These are phyloP conservation scores for Lordiphosa clarofinis DNA, from an alignment of 1,140 invertebrate species.

Conservation along the genomic window DNA sequence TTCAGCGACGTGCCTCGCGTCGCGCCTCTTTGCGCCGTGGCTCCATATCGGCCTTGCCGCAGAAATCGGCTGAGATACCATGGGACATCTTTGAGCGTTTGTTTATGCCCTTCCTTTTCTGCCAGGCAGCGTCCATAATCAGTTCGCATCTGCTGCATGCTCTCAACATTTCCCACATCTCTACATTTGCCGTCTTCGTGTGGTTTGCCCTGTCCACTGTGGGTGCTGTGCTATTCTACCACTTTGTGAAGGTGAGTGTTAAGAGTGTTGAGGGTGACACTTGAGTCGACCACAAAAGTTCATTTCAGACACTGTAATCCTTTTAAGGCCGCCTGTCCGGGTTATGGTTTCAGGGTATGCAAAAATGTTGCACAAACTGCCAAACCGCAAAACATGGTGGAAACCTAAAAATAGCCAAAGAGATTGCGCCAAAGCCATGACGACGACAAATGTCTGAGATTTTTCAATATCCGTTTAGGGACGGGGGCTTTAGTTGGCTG, in stretches of 20 bases:
- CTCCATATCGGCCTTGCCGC: slow-evolving; percentile 72
- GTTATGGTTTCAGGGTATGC: slow-evolving; percentile 34
- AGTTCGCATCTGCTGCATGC: slow-evolving; percentile 85
- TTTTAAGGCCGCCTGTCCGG: slow-evolving; percentile 48
- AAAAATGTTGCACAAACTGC: slow-evolving; percentile 41
- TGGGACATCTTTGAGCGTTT: slow-evolving; percentile 90
- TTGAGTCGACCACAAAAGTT: slow-evolving; percentile 35
- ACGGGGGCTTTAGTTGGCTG: slow-evolving; percentile 42
- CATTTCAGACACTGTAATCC: slow-evolving; percentile 60
- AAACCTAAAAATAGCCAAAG: slow-evolving; percentile 66
- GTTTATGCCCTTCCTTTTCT: slow-evolving; percentile 87
- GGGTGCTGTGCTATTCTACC: slow-evolving; percentile 88
- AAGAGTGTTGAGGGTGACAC: slow-evolving; percentile 3
- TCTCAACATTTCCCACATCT: slow-evolving; percentile 86
- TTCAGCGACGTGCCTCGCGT: slow-evolving; percentile 70
- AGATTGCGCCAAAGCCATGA: slow-evolving; percentile 3
- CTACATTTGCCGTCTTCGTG: slow-evolving; percentile 87
- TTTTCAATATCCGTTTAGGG: slow-evolving; percentile 21
- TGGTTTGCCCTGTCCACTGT: slow-evolving; percentile 86
- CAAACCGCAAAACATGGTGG: slow-evolving; percentile 62
- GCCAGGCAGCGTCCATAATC: slow-evolving; percentile 87
- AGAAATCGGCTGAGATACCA: slow-evolving; percentile 82
- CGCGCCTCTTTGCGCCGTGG: slow-evolving; percentile 72
- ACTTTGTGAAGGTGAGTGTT: slow-evolving; percentile 87
- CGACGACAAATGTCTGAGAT: slow-evolving; percentile 11